Conservation (phyloP, 23 tunicate species). For the Trididemnum nubilum region DNA sequence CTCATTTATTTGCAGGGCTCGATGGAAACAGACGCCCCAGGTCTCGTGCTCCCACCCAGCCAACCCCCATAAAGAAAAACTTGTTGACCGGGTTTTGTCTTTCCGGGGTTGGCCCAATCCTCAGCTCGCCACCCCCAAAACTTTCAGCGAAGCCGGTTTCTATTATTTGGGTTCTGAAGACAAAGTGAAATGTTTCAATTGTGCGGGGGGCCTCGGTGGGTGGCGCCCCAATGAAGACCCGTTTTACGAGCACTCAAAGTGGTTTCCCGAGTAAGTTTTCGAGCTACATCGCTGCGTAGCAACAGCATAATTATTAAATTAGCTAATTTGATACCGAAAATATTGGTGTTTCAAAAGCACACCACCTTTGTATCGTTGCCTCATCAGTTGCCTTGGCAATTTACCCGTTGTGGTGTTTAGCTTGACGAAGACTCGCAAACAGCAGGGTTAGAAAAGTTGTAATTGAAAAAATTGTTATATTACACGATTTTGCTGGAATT, state of each 20-base stretch:
- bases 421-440: too few relatives aligned
- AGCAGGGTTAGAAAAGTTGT: too few relatives aligned
- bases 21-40: background rate
- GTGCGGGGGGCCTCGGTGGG: conserved; percentile 40
- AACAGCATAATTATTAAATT: too few relatives aligned
- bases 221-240: conserved; percentile 38
- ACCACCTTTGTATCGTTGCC: too few relatives aligned
- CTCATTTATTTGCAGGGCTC: background rate
- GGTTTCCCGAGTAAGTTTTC: conserved; percentile 39
- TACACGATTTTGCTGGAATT: too few relatives aligned
- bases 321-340: too few relatives aligned
- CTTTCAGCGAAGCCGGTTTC: conserved; percentile 5
- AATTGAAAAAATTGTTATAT: too few relatives aligned
- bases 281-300: background rate
- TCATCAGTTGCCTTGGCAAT: too few relatives aligned
- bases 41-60: conserved; percentile 4
- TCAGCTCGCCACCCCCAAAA: background rate
- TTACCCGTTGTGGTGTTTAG: too few relatives aligned
- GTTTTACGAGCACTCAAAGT: conserved; percentile 35
- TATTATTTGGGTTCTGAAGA: conserved; percentile 20
- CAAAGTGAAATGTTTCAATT: conserved; percentile 34
- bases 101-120: background rate
- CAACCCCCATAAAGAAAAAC: background rate
- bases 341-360: too few relatives aligned
- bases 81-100: background rate